These are phyloP conservation scores for Scaptomyza tumidula DNA, from an alignment of 2,888 invertebrate genomes.

Conservation along the genomic window DNA sequence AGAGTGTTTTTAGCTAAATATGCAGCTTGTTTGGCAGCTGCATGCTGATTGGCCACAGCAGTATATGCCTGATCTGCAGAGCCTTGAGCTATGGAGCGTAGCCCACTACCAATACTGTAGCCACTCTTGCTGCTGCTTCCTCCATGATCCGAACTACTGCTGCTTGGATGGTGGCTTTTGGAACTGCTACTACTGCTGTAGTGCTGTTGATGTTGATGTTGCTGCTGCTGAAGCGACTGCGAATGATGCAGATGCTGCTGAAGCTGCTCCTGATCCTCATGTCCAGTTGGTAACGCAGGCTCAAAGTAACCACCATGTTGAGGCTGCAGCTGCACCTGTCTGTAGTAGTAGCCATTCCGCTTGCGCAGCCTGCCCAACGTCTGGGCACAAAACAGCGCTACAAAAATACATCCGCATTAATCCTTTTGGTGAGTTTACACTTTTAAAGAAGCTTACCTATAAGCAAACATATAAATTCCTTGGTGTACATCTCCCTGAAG, in stretches of 20 bases:
- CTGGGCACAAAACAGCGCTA: slow-evolving; percentile 49
- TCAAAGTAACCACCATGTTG: slow-evolving; percentile 62
- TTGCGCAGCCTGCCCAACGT: slow-evolving; percentile 73
- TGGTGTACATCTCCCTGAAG: slow-evolving; percentile 52
- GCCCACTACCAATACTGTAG: slow-evolving; percentile 87
- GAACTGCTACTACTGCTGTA: slow-evolving; percentile 17
- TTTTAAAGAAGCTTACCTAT: slow-evolving; percentile 53
- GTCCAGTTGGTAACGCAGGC: slow-evolving; percentile 52
- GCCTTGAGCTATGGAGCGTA: slow-evolving; percentile 90
- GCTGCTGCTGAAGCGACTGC: slow-evolving; percentile 16
- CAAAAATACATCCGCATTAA: slow-evolving; percentile 22
- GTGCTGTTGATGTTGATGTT: slow-evolving; percentile 14
- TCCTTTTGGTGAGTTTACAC: not conserved
- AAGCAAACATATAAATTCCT: slow-evolving; percentile 51
- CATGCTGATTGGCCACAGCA: slow-evolving; percentile 90
- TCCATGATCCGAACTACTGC: slow-evolving; percentile 33
- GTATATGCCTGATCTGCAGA: slow-evolving; percentile 92
- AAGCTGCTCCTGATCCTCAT: slow-evolving; percentile 37
- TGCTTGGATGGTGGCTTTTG: slow-evolving; percentile 34
- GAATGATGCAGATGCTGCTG: slow-evolving; percentile 37
- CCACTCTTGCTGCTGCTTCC: slow-evolving; percentile 55
- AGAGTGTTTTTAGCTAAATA: slow-evolving; percentile 91
- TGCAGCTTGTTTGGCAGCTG: slow-evolving; percentile 91
- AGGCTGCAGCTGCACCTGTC: slow-evolving; percentile 54
- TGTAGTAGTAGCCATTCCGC: slow-evolving; percentile 78